Evolutionary conservation across 2,113 vertebrate species (phyloP).

Genomic region (Jacana jacana): DNA sequence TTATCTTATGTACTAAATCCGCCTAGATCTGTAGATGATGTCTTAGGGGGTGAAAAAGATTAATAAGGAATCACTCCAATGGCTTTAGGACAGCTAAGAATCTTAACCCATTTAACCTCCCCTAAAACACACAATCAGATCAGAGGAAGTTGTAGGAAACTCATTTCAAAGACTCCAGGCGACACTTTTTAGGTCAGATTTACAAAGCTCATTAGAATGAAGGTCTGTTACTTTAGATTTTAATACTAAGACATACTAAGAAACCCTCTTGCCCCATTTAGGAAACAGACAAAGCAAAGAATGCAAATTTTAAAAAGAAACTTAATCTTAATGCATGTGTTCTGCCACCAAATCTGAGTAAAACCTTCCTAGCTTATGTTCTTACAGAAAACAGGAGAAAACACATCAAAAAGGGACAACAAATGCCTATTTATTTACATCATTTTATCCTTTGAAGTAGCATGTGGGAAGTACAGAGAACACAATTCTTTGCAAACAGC

Average conservation of each 20-base stretch:
- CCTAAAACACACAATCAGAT: slow-evolving; percentile 79
- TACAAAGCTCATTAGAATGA: slow-evolving; percentile 73
- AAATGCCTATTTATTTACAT: slow-evolving; percentile 50
- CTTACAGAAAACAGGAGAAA: slow-evolving; percentile 54
- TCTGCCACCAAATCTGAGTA: slow-evolving; percentile 66
- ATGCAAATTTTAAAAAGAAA: slow-evolving; percentile 71
- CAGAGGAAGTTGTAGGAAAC: slow-evolving; percentile 76
- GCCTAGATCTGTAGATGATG: slow-evolving; percentile 89
- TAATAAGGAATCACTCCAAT: slow-evolving; percentile 90
- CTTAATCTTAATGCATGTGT: slow-evolving; percentile 72
- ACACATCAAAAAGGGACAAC: slow-evolving; percentile 9
- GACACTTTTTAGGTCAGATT: slow-evolving; percentile 74
- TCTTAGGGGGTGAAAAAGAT: slow-evolving; percentile 90
- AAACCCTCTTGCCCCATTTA: slow-evolving; percentile 76
- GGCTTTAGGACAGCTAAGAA: slow-evolving; percentile 90
- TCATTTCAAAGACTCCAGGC: slow-evolving; percentile 76
- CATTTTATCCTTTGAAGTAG: slow-evolving; percentile 37
- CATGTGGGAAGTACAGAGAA: background rate
- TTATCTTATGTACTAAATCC: slow-evolving; percentile 86
- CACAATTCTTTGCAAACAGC: background rate
- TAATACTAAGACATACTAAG: slow-evolving; percentile 71
- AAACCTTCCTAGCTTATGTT: slow-evolving; percentile 70
- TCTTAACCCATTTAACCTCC: slow-evolving; percentile 92
- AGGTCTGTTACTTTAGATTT: slow-evolving; percentile 71
- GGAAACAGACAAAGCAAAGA: slow-evolving; percentile 69